Base-by-base conservation (phyloP, 2,888 invertebrate species). In the Leptogaster cylindrica region DNA sequence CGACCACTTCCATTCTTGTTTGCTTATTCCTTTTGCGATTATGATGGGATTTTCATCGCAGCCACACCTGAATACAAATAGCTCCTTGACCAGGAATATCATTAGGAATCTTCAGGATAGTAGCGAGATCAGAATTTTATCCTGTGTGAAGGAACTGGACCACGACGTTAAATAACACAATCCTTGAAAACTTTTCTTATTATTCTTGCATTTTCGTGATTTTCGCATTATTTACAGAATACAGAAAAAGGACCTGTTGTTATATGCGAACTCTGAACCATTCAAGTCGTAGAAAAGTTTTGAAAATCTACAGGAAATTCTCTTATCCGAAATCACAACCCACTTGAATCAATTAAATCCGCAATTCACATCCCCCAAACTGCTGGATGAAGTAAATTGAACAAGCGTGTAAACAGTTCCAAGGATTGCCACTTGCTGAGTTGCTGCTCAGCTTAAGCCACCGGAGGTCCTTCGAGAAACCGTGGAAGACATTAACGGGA, bases 11-110 rank as follows among this genome's bases (percentile, higher is more conserved):
- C 33, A n/a, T 14, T 18, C 33, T n/a, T 18, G 31, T n/a, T n/a
- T n/a, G n/a, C n/a, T n/a, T 52, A 31, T 10, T 5, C 52, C 28
- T 31, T 18, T 12, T 52, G 10, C 31, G 31, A 52, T 31, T 14
- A 27, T 52, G 28, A 33, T 16, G 28, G 28, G 52, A 52, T 31
- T 52, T 52, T 52, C 28, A 52, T 52, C 5, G 3, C 39, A 7
- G n/a, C 10, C 39, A 12, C n/a, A 39, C 39, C 39, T 39, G 39
- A 39, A 39, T 39, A 39, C n/a, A 39, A 39, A 39, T 39, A 14
- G n/a, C 39, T 3, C 4, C 10, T 3, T 3, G 3, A 10, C 3
- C n/a, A 39, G 4, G 10, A 12, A 3, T 39, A 31, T 31, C 8
- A 5, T 8, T 7, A 8, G 8, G 39, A 39, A 39, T 12, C 10